These are phyloP conservation scores for Siniperca obscura DNA, from an alignment of 2,797 vertebrate species.

Conservation along the genomic window DNA sequence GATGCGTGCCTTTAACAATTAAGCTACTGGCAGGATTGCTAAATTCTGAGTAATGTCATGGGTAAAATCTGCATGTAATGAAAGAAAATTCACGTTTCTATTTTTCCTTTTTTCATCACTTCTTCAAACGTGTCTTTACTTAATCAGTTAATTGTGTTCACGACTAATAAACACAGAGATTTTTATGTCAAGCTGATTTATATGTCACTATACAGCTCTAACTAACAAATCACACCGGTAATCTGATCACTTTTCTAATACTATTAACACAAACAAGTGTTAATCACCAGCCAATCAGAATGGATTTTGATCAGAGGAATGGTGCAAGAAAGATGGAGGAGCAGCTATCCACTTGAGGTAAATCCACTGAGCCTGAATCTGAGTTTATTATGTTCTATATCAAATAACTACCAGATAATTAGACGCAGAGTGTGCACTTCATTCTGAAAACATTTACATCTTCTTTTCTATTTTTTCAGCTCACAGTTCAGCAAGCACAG, in stretches of 20 bases:
- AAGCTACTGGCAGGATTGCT: conserved; percentile 38
- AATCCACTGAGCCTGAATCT: conserved; percentile 70
- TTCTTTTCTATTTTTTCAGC: conserved; percentile 54
- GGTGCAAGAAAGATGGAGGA: conserved; percentile 75
- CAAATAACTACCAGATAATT: conserved; percentile 60
- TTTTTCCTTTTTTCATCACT: conserved; percentile 21
- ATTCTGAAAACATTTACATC: conserved; percentile 42
- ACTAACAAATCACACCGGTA: conserved; percentile 58
- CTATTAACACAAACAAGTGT: conserved; percentile 78
- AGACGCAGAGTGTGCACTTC: conserved; percentile 33
- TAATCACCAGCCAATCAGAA: conserved; percentile 80
- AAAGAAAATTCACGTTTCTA: conserved; percentile 48
- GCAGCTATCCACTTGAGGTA: conserved; percentile 77
- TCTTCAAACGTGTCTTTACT: conserved; percentile 25
- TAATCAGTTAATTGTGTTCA: conserved; percentile 3
- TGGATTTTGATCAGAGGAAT: conserved; percentile 82
- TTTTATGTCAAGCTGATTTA: conserved; percentile 33
- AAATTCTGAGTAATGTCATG: conserved; percentile 33
- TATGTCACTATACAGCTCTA: conserved; percentile 2
- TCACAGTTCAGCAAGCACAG: conserved; percentile 59
- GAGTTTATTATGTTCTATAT: conserved; percentile 57
- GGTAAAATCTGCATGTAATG: conserved; percentile 54
- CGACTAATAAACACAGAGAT: conserved; percentile 15
- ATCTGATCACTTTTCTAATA: conserved; percentile 65
- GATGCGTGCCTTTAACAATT: conserved; percentile 50